phyloP scores from a whole-genome alignment of 2,888 invertebrate genomes.

The Geophilus truncorum region DNA sequence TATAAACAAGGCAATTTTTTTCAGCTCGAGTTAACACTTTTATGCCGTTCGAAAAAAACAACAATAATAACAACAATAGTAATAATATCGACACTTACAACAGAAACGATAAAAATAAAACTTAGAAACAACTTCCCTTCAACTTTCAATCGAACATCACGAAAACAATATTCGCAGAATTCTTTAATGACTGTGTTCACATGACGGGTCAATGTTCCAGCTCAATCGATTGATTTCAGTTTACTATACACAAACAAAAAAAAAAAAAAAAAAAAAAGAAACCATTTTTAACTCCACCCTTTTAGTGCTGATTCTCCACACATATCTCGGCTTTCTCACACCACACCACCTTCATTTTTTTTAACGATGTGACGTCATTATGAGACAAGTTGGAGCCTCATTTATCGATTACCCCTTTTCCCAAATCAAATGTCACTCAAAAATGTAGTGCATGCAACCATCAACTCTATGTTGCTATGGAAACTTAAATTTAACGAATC shows the following conservation, averaged over 20 bases:
- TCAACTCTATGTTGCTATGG: background rate
- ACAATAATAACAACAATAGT: no score
- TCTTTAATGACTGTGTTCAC: constrained; percentile 15
- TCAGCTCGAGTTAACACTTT: background rate
- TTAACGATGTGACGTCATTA: constrained; percentile 20
- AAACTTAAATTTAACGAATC: background rate
- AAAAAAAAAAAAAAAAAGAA: background rate
- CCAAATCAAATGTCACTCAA: constrained; percentile 3
- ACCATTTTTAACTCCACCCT: background rate
- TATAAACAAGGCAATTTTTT: background rate
- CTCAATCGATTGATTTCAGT: constrained; percentile 13
- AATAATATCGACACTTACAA: background rate
- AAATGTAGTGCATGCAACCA: constrained; percentile 6
- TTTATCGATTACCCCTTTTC: constrained; percentile 5
- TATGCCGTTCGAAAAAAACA: background rate
- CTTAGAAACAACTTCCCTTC: background rate
- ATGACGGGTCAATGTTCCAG: constrained; percentile 1
- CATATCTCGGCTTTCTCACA: background rate
- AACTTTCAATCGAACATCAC: background rate
- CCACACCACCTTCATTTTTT: background rate
- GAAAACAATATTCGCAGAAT: background rate
- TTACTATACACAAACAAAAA: background rate
- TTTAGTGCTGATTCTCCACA: background rate
- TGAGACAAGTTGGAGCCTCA: background rate
- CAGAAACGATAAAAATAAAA: background rate